These are phyloP conservation scores for Falco cherrug DNA, from an alignment of 2,797 vertebrate genomes.

Conservation along the genomic window DNA sequence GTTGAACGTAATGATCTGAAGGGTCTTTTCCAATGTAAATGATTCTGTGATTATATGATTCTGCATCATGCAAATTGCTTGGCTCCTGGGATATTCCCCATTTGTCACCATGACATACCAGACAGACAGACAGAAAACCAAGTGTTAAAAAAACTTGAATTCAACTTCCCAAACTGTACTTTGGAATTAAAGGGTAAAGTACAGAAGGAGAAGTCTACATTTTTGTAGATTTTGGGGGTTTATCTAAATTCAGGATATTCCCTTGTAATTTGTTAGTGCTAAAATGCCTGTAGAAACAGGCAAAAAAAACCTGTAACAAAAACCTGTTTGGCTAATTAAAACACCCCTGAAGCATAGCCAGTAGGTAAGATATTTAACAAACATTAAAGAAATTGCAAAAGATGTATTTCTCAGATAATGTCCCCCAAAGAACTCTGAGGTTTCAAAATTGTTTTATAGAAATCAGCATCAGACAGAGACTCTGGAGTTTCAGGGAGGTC, in stretches of 20 bases:
- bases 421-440: neutral
- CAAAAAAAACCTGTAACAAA: neutral
- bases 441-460: neutral
- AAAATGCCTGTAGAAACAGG: neutral
- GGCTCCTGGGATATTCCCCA: neutral
- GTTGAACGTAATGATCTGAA: too few species aligned
- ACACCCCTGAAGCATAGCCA: neutral
- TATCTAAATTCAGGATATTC: neutral
- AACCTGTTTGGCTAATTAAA: conserved; percentile 30
- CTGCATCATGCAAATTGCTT: conserved; percentile 14
- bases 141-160: conserved; percentile 24
- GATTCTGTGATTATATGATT: too few species aligned
- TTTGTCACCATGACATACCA: neutral
- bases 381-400: conserved; percentile 24
- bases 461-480: neutral
- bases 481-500: neutral
- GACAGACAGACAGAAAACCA: conserved; percentile 36
- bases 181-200: conserved; percentile 16
- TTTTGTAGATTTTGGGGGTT: neutral
- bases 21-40: too few species aligned
- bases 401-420: neutral
- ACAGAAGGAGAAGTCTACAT: neutral
- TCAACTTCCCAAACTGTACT: conserved; percentile 5
- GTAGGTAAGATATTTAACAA: conserved; percentile 3
- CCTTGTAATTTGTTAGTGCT: neutral